phyloP scores from a whole-genome alignment of 2,797 vertebrate species.

The Carcharodon carcharias region DNA sequence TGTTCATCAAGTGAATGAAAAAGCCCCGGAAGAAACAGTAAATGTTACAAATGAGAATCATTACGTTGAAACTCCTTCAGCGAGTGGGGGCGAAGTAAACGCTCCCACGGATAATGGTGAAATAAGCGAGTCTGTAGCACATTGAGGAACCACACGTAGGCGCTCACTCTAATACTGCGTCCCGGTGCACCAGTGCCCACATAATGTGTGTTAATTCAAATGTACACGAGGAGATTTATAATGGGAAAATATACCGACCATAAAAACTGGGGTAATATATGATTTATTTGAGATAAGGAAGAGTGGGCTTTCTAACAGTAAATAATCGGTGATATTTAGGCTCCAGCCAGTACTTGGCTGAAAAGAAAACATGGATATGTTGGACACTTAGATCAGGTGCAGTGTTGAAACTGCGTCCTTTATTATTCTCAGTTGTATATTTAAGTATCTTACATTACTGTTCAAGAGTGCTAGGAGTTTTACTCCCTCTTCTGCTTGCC shows the following conservation, averaged over 20 bases:
- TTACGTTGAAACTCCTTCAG: not conserved
- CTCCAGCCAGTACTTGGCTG: not conserved
- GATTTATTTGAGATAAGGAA: not conserved
- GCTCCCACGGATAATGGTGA: not conserved
- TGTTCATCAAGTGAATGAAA: slow-evolving; percentile 48
- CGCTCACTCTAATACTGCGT: not conserved
- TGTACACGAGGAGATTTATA: not conserved
- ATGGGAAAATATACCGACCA: not conserved
- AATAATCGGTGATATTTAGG: not conserved
- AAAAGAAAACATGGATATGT: not conserved
- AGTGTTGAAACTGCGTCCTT: not conserved
- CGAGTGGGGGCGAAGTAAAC: not conserved
- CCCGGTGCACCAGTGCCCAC: not conserved
- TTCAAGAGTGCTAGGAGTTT: not conserved
- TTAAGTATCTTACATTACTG: not conserved
- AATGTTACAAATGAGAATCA: not conserved
- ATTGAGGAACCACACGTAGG: not conserved
- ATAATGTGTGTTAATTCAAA: not conserved
- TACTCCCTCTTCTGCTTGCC: not conserved
- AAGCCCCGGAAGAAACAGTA: not conserved
- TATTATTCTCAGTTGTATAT: not conserved
- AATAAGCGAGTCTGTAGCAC: not conserved
- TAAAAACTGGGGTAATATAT: not conserved
- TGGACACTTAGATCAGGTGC: not conserved
- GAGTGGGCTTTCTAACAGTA: not conserved